Evolutionary conservation across 2,797 vertebrate genomes (phyloP).

Genomic region (Gymnopithys bicolor): DNA sequence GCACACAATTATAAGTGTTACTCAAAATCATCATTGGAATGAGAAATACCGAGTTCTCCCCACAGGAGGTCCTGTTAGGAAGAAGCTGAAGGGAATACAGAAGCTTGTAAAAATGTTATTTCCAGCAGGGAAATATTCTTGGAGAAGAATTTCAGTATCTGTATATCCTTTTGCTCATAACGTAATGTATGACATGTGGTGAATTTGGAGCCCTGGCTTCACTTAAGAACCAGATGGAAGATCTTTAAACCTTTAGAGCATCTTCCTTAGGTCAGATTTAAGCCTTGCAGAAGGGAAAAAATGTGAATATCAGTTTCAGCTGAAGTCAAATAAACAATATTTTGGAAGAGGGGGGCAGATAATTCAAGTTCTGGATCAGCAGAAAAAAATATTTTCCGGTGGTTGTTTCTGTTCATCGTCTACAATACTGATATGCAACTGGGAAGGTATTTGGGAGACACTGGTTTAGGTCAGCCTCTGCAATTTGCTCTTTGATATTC

Average conservation of each 20-base stretch:
- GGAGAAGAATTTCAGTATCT: conserved; percentile 24
- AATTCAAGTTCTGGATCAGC: background rate
- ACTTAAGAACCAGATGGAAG: conserved; percentile 3
- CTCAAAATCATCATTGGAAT: conserved; percentile 40
- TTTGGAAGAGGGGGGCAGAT: background rate
- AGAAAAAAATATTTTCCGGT: background rate
- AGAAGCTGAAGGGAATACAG: conserved; percentile 46
- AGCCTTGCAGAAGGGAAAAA: background rate
- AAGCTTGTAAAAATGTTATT: conserved; percentile 68
- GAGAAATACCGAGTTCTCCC: conserved; percentile 46
- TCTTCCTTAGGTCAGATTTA: background rate
- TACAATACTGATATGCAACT: background rate
- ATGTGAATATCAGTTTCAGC: background rate
- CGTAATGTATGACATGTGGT: background rate
- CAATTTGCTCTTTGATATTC: background rate
- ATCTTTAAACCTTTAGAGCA: background rate
- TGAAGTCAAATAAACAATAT: background rate
- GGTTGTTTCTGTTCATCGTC: background rate
- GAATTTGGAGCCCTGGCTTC: background rate
- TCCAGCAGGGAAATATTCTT: conserved; percentile 56
- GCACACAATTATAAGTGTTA: conserved; percentile 37
- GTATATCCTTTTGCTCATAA: conserved; percentile 5
- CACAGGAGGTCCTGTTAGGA: conserved; percentile 57
- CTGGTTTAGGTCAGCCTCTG: background rate
- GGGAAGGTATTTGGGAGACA: background rate